Base-by-base conservation (phyloP, 2,888 invertebrate species). In the Stratiomys singularior region DNA sequence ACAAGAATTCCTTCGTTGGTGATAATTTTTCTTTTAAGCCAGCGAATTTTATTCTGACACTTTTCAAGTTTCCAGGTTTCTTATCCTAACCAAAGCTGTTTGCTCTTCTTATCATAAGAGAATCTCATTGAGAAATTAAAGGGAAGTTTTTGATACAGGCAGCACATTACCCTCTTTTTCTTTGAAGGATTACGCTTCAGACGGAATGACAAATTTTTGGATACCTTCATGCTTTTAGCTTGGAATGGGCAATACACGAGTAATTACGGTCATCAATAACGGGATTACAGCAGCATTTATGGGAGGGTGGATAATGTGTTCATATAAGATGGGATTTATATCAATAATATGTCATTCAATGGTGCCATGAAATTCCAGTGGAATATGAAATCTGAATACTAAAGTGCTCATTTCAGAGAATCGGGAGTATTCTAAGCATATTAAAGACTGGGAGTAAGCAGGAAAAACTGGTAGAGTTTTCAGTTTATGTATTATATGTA, bases 201-300 rank as follows among this genome's bases (percentile, higher is more conserved):
- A 47, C 47, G 27, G 47, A 71, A 52, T 47, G 71, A 71, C 71
- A 71, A 47, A 52, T 71, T 71, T 47, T 71, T 71, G 71, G 47
- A 71, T 71, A 7, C 71, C 52, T 25, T 25, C 27, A 71, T 25
- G 71, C 27, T 15, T 30, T 64, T 23, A 21, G 5, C 5, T n/a
- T 9, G 15, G 71, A 27, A 71, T n/a, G 11, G n/a, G 71, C n/a
- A 52, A 30, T 15, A 71, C 52, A 37, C 9, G 37, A 37, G n/a
- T 71, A 71, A 71, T 71, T 71, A 52, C 47, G 27, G 27, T 52
- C 71, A 71, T 71, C 71, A 71, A 71, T 71, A 71, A 71, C 71
- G 2, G 71, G 52, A 71, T 71, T 71, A 71, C 52, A 52, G 56
- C 27, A 5, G 56, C 30, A 72, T 72, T 72, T 52, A 28, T 72